Conservation (phyloP, 2,113 vertebrate genomes). For the Azemiops feae region DNA sequence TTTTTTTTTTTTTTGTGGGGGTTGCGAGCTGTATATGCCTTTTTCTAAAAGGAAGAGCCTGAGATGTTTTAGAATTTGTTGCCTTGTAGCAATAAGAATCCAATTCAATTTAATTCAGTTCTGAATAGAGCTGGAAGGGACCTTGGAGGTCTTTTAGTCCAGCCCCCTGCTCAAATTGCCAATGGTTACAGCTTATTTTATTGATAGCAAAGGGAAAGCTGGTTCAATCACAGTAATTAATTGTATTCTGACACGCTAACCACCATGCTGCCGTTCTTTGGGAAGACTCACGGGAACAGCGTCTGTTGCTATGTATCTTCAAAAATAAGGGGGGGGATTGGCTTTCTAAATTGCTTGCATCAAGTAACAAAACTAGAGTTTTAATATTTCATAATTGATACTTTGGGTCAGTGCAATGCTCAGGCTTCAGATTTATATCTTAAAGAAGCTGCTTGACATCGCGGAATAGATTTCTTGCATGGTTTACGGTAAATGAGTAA, state of each 20-base stretch:
- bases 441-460: background rate
- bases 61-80: background rate
- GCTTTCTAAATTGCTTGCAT: constrained; percentile 5
- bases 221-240: constrained; percentile 17
- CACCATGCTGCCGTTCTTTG: background rate
- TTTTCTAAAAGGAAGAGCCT: background rate
- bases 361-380: background rate
- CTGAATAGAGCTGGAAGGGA: background rate
- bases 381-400: constrained; percentile 12
- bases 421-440: background rate
- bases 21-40: background rate
- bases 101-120: background rate
- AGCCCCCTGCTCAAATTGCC: background rate
- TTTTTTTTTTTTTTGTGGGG: too few relatives aligned
- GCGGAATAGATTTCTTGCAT: constrained; percentile 10
- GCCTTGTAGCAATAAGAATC: background rate
- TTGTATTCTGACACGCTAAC: background rate
- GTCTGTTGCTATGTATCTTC: background rate
- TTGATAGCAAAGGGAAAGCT: background rate
- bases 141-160: background rate
- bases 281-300: background rate
- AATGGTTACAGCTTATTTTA: background rate
- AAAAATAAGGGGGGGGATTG: background rate
- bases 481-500: constrained; percentile 31
- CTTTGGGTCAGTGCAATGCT: background rate